Conservation (phyloP, 2,113 vertebrate genomes). For the Melanotaenia duboulayi region DNA sequence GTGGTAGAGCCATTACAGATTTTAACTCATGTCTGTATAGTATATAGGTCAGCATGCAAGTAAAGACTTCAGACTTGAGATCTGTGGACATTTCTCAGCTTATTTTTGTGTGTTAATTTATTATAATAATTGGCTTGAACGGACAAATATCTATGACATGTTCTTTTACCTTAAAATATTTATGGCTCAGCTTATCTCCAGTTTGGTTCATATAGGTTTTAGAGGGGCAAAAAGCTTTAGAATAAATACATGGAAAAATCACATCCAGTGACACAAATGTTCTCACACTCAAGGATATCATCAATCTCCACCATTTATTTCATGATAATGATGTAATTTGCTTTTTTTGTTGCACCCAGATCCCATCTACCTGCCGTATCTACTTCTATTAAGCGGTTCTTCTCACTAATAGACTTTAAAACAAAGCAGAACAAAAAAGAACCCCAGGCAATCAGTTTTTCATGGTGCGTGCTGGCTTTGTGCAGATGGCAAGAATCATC, state of each 20-base stretch:
- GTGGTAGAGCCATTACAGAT: too few relatives aligned
- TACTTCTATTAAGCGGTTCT: constrained; percentile 48
- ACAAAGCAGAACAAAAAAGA: constrained; percentile 18
- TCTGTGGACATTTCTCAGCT: too few relatives aligned
- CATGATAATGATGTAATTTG: constrained; percentile 54
- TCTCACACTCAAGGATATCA: constrained; percentile 34
- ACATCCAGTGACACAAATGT: constrained; percentile 33
- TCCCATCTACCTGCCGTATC: constrained; percentile 51
- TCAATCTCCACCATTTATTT: constrained; percentile 62
- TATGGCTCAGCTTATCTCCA: too few relatives aligned
- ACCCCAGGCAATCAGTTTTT: constrained; percentile 5
- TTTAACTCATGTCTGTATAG: too few relatives aligned
- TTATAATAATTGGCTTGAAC: too few relatives aligned
- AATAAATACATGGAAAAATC: not conserved
- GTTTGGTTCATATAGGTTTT: too few relatives aligned
- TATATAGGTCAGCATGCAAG: too few relatives aligned
- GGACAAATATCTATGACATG: too few relatives aligned
- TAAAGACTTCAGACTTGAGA: too few relatives aligned
- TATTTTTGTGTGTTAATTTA: too few relatives aligned
- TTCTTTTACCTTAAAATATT: too few relatives aligned
- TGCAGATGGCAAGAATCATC: constrained; percentile 29
- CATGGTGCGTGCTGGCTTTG: constrained; percentile 21
- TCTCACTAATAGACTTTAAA: constrained; percentile 51
- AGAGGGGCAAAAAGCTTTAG: too few relatives aligned
- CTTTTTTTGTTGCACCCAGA: constrained; percentile 35